These are phyloP conservation scores for Pollimyrus isidori DNA, from an alignment of 2,113 vertebrate genomes.

Conservation along the genomic window DNA sequence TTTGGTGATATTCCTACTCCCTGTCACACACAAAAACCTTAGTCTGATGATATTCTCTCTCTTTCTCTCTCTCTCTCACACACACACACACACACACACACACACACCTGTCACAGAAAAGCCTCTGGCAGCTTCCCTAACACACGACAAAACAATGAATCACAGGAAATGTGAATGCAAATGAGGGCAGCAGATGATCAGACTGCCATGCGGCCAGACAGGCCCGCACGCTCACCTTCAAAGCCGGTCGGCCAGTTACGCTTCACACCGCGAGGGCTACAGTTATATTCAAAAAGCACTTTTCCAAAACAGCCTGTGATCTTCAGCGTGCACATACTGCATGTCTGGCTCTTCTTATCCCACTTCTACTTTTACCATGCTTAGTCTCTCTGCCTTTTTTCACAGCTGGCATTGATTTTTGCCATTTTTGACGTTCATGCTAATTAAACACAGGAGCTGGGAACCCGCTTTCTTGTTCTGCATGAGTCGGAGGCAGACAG, in stretches of 20 bases:
- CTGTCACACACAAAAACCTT: background rate
- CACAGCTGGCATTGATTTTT: background rate
- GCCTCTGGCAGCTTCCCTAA: background rate
- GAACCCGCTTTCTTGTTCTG: background rate
- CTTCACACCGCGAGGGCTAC: background rate
- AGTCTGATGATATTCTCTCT: background rate
- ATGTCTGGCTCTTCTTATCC: background rate
- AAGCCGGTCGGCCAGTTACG: background rate
- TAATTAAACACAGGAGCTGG: background rate
- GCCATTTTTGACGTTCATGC: background rate
- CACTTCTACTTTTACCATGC: background rate
- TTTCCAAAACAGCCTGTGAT: background rate
- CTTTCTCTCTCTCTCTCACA: background rate
- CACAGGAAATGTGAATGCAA: slow-evolving; percentile 1
- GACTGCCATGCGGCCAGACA: background rate
- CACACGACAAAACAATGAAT: slow-evolving; percentile 2
- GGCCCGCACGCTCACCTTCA: background rate
- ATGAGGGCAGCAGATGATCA: slow-evolving; percentile 8
- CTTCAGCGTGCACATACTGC: background rate
- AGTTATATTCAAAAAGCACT: background rate
- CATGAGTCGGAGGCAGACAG: background rate
- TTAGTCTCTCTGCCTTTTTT: background rate
- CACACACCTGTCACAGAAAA: background rate
- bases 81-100: background rate
- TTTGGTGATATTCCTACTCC: background rate